A percentile compares a stretch with the other conserved stretches of the same genome.
These are phyloP conservation scores for Stratiomys singularior DNA, from an alignment of 2,888 invertebrate species.

Conservation along the genomic window DNA sequence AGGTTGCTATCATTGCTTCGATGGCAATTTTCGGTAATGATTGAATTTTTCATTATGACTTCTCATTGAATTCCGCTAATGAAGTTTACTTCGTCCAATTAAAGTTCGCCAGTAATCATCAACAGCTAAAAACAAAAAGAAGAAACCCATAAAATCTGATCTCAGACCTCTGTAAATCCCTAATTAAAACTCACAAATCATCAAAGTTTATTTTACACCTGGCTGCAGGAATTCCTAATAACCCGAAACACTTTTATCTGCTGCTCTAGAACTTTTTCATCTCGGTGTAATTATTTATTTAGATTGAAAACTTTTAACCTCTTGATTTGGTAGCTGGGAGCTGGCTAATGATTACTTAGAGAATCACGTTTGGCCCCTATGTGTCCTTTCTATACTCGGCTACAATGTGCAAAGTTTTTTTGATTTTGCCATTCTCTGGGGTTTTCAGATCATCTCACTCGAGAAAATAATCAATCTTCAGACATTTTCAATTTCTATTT, in stretches of 20 bases:
- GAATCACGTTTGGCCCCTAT: neutral
- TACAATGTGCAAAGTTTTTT: neutral
- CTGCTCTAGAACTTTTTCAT: conserved; percentile 23
- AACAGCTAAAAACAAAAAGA: no score
- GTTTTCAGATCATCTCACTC: conserved; percentile 26
- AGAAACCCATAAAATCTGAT: conserved; percentile 3
- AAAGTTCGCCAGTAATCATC: no score
- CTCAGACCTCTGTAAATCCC: neutral
- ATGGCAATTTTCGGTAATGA: no score
- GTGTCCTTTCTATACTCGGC: neutral
- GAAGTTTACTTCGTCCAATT: no score
- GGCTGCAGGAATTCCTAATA: conserved; percentile 28
- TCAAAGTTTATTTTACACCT: conserved; percentile 37
- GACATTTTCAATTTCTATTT: conserved; percentile 7
- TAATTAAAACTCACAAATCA: conserved; percentile 24
- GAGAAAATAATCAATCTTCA: conserved; percentile 26
- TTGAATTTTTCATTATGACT: no score
- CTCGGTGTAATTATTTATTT: conserved; percentile 13
- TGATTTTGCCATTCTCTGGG: neutral
- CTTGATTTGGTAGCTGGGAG: no score
- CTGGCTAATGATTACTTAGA: conserved; percentile 17
- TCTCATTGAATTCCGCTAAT: no score
- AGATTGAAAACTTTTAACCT: neutral
- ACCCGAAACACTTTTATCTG: conserved; percentile 17
- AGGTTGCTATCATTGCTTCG: no score